Evolutionary conservation across 1,140 invertebrate species (phyloP).

Genomic region (Galleria mellonella): DNA sequence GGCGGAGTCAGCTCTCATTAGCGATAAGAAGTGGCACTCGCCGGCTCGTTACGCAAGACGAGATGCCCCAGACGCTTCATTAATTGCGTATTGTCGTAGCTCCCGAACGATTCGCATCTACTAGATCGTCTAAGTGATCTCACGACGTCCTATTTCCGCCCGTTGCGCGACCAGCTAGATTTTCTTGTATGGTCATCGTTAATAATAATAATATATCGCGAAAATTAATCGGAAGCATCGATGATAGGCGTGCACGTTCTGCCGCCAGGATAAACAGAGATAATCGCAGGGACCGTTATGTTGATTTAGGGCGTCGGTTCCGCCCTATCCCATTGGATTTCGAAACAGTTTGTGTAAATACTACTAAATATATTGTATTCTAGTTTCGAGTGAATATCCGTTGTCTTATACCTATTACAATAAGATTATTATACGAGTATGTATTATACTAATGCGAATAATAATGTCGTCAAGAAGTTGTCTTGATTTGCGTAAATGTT

Average conservation of each 20-base stretch:
- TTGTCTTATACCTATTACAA: too few species aligned
- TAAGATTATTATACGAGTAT: too few species aligned
- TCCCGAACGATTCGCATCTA: conserved; percentile 24
- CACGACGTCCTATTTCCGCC: conserved; percentile 30
- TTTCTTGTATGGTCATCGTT: conserved; percentile 16
- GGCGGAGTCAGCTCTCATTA: conserved; percentile 39
- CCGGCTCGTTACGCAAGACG: conserved; percentile 39
- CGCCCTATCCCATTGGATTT: conserved; percentile 11
- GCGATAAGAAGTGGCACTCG: conserved; percentile 40
- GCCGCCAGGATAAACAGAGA: conserved; percentile 42
- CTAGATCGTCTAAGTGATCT: conserved; percentile 25
- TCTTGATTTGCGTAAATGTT: too few species aligned
- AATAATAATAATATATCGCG: conserved; percentile 18
- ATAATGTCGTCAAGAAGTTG: too few species aligned
- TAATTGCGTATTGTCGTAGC: conserved; percentile 51
- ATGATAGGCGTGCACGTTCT: conserved; percentile 35
- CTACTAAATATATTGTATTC: too few species aligned
- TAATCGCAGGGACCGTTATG: conserved; percentile 30
- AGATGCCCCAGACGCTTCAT: conserved; percentile 36
- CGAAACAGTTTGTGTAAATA: too few species aligned
- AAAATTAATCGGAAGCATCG: conserved; percentile 44
- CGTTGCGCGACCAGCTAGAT: conserved; percentile 6
- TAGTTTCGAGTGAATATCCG: too few species aligned
- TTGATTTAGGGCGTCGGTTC: conserved; percentile 31
- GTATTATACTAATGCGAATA: too few species aligned